phyloP scores from a whole-genome alignment of 2,113 vertebrate species.

The Rhabdomys dilectus region DNA sequence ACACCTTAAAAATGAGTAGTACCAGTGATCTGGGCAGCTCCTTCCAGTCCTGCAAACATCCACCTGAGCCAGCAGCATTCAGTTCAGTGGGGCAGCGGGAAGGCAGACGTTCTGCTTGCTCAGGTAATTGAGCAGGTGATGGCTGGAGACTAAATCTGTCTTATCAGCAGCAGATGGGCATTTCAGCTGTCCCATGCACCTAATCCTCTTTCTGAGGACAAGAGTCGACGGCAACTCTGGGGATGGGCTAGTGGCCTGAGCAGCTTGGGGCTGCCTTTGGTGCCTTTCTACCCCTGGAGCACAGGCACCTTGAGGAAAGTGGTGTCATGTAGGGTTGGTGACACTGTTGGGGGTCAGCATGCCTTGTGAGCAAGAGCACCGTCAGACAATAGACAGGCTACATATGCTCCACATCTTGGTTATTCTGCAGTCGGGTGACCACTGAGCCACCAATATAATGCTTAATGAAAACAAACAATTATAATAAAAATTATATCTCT shows the following conservation, averaged over 20 bases:
- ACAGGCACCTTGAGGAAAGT: neutral
- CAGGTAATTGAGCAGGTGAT: constrained; percentile 57
- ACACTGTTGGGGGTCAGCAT: neutral
- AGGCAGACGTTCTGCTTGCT: constrained; percentile 29
- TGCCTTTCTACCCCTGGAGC: neutral
- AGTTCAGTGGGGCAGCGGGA: neutral
- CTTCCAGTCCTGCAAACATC: neutral
- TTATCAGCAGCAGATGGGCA: constrained; percentile 41
- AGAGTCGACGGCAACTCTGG: neutral
- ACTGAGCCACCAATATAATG: neutral
- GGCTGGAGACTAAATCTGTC: neutral
- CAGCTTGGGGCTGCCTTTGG: neutral
- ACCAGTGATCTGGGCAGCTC: neutral
- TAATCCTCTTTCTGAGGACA: neutral
- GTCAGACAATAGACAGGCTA: neutral
- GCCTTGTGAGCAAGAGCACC: fast-evolving
- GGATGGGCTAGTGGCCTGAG: neutral
- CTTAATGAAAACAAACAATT: neutral
- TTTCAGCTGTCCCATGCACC: neutral
- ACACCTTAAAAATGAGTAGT: neutral
- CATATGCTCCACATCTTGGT: neutral
- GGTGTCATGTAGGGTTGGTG: neutral
- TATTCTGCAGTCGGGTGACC: neutral
- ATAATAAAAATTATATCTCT: neutral
- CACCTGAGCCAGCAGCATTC: fast-evolving